These are phyloP conservation scores for Drosophila ambigua DNA, from an alignment of 1,140 invertebrate genomes.

Conservation along the genomic window DNA sequence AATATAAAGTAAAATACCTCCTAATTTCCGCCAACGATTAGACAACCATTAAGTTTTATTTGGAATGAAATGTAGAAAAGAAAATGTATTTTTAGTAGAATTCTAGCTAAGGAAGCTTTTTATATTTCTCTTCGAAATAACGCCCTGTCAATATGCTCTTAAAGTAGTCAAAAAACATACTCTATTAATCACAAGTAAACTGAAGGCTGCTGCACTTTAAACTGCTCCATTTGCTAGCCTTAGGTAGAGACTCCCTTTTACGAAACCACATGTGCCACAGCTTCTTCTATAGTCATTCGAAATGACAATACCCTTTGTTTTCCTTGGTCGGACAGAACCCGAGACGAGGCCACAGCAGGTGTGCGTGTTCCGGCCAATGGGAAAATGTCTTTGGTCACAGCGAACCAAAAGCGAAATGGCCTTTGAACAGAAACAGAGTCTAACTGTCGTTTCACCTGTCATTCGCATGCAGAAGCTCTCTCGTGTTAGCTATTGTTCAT, in stretches of 20 bases:
- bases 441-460: conserved; percentile 38
- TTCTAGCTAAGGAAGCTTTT: too few species aligned
- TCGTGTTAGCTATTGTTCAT: conserved; percentile 16
- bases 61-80: too few species aligned
- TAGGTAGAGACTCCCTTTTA: background rate
- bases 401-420: conserved; percentile 6
- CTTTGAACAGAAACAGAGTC: conserved; percentile 16
- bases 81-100: too few species aligned
- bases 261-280: conserved; percentile 1
- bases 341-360: conserved; percentile 16
- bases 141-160: too few species aligned
- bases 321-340: background rate
- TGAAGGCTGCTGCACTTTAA: too few species aligned
- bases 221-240: background rate
- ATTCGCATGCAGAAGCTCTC: conserved; percentile 16
- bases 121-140: too few species aligned
- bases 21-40: too few species aligned
- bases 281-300: too few species aligned
- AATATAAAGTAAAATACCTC: too few species aligned
- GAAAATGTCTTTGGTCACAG: conserved; percentile 25
- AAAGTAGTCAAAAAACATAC: too few species aligned
- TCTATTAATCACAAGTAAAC: too few species aligned
- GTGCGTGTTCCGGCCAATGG: conserved; percentile 38
- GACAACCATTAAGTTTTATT: too few species aligned
- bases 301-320: conserved; percentile 13